Conservation (phyloP, 2,888 invertebrate species). For the Thereva unica region DNA sequence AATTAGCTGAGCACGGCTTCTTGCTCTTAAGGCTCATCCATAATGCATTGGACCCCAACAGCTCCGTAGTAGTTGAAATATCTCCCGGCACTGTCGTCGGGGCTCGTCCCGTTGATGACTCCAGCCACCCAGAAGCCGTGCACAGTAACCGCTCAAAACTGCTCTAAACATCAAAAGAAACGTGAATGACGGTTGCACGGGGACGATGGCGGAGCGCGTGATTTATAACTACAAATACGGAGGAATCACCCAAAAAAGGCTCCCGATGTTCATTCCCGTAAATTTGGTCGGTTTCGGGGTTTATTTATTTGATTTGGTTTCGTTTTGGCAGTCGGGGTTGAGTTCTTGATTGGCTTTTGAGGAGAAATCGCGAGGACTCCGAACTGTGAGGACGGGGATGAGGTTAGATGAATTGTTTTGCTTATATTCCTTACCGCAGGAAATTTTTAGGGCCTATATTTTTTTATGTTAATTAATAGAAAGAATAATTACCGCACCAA, state of each 20-base stretch:
- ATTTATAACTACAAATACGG: slow-evolving; percentile 32
- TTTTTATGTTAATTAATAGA: too few relatives aligned
- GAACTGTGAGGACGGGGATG: too few relatives aligned
- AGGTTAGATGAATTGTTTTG: too few relatives aligned
- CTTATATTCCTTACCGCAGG: too few relatives aligned
- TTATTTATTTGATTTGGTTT: too few relatives aligned
- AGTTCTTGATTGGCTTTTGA: too few relatives aligned
- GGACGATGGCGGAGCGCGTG: neutral
- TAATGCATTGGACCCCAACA: slow-evolving; percentile 24
- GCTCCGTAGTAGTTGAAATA: slow-evolving; percentile 14
- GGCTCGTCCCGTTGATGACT: slow-evolving; percentile 2
- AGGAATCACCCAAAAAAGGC: slow-evolving; percentile 27
- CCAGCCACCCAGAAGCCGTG: slow-evolving; percentile 27
- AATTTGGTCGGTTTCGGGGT: neutral
- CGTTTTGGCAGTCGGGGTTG: too few relatives aligned
- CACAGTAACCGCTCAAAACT: slow-evolving; percentile 22
- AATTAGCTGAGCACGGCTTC: slow-evolving; percentile 17
- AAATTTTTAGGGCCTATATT: too few relatives aligned
- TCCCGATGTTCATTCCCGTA: neutral
- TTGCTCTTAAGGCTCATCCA: slow-evolving; percentile 16
- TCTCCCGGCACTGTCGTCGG: slow-evolving; percentile 12
- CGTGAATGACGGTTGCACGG: slow-evolving; percentile 13
- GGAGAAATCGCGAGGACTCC: too few relatives aligned
- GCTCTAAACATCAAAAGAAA: slow-evolving; percentile 9
- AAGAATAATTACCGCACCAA: too few relatives aligned